These are phyloP conservation scores for Lates japonicus DNA, from an alignment of 2,797 vertebrate species.

Conservation along the genomic window DNA sequence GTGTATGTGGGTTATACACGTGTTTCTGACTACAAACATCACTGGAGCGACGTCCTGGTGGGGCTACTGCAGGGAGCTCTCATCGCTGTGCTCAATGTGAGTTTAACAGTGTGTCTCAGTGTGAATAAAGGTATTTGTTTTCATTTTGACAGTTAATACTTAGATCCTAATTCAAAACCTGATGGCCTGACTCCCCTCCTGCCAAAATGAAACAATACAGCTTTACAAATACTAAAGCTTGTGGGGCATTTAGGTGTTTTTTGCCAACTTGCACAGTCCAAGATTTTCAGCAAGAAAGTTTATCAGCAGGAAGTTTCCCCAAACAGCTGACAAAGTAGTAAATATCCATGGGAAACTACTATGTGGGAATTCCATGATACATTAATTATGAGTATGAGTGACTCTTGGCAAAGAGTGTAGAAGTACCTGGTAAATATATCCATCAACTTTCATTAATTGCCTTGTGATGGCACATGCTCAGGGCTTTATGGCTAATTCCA, in stretches of 20 bases:
- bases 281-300: not conserved
- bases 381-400: no score
- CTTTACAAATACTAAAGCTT: not conserved
- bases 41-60: slow-evolving; percentile 94
- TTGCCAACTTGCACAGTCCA: not conserved
- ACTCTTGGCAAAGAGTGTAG: no score
- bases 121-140: not conserved
- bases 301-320: not conserved
- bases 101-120: slow-evolving; percentile 46
- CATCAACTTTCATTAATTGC: no score
- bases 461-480: no score
- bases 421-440: no score
- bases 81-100: slow-evolving; percentile 92
- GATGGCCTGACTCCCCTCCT: not conserved
- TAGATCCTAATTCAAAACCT: no score
- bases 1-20: slow-evolving; percentile 95
- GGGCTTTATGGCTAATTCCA: no score
- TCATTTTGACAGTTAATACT: not conserved
- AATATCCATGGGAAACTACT: not conserved
- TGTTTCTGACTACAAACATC: slow-evolving; percentile 95
- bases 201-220: not conserved
- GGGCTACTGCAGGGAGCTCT: slow-evolving; percentile 95
- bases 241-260: not conserved
- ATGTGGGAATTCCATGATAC: no score
- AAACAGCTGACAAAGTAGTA: not conserved